A percentile compares a stretch with the other conserved stretches of the same genome.
Conservation (phyloP, 2,888 invertebrate species). For the Xylota segnis region DNA sequence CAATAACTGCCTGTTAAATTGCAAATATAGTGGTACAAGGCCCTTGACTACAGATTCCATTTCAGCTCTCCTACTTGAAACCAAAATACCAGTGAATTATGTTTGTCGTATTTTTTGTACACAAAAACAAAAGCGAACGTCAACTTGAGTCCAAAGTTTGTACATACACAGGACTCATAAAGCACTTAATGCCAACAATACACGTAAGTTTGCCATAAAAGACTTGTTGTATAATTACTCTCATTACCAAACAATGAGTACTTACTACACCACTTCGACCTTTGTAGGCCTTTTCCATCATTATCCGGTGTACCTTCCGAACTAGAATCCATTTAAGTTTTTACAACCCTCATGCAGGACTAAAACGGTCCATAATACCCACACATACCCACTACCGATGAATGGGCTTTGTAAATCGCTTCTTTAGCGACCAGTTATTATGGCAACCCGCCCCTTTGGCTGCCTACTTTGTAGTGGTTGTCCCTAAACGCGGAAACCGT, state of each 20-base stretch:
- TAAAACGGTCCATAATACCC: conserved; percentile 4
- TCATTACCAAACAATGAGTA: conserved; percentile 11
- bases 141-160: neutral
- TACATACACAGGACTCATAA: neutral
- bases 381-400: neutral
- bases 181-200: neutral
- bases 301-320: neutral
- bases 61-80: too few relatives aligned
- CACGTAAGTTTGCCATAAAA: neutral
- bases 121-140: neutral
- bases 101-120: too few relatives aligned
- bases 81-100: too few relatives aligned
- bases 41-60: too few relatives aligned
- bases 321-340: conserved; percentile 9
- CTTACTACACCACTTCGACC: neutral
- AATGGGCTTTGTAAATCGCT: conserved; percentile 17
- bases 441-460: neutral
- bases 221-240: neutral
- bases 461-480: conserved; percentile 6
- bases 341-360: neutral
- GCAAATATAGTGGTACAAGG: too few relatives aligned
- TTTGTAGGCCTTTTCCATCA: neutral
- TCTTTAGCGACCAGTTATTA: conserved; percentile 17
- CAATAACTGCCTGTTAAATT: too few relatives aligned
- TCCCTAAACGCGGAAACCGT: conserved; percentile 61